Base-by-base conservation (phyloP, 2,888 invertebrate species). In the Pardosa pseudoannulata region DNA sequence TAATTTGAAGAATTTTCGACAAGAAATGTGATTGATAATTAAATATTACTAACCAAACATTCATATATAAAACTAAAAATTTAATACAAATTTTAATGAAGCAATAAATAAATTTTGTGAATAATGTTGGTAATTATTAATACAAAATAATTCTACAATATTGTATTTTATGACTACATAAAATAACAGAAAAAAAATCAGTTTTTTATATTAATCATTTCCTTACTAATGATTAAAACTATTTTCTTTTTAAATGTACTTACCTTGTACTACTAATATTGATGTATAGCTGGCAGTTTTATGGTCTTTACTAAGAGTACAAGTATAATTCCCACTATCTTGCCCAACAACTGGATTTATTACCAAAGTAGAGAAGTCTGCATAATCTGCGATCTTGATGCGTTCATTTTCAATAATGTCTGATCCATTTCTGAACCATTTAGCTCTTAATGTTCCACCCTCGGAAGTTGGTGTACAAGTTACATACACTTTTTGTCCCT, bases 401-500 rank as follows among this genome's bases (percentile, higher is more conserved):
- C 73, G 16, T 0, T 74, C 56, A 13, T 70, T 64, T 29, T 72
- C 64, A 3, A 29, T 64, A 1, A 88, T 50, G 7, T 50, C 41
- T 16, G 31, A 64, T 9, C 68, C 67, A 19, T 79, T 70, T 64
- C 31, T 56, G 76, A 67, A 70, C 89, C 89, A 89, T 16, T 83
- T 75, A 27, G 87, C 74, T 13, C 83, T 79, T 16, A 89, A 56
- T 29, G 88, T 87, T 27, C 87, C 50, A 28, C 88, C 86, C 19
- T 89, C 89, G 19, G 85, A 75, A 46, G 78, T 79, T 5, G 89
- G 83, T 62, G 87, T 79, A 65, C 89, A 89, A 28, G 88, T 82
- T 19, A 89, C 87, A 50, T 82, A 64, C 16, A 88, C 87, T 75
- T 88, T 81, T 50, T 87, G 62, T 3, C 76, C 71, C 56, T 82